Conservation (phyloP, 2,888 invertebrate genomes). For the Philaethria dido region DNA sequence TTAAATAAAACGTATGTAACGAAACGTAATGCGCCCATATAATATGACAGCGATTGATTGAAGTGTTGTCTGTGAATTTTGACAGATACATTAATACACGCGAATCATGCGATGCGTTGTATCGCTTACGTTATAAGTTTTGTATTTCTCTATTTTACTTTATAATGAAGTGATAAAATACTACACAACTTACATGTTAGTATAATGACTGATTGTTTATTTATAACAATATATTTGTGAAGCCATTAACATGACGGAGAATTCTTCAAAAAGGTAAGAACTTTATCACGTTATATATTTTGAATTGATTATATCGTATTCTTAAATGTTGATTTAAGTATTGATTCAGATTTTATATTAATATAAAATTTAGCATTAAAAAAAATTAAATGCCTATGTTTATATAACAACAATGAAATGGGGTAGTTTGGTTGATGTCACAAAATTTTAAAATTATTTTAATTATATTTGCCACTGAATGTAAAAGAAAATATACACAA, state of each 20-base stretch:
- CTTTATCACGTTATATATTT: conserved; percentile 17
- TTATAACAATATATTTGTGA: conserved; percentile 55
- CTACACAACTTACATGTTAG: conserved; percentile 30
- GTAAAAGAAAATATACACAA: conserved; percentile 1
- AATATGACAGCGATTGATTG: conserved; percentile 38
- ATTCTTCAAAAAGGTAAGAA: conserved; percentile 77
- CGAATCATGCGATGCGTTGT: conserved; percentile 48
- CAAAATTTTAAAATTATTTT: neutral
- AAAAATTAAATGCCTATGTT: neutral
- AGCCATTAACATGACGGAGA: conserved; percentile 74
- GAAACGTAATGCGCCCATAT: conserved; percentile 40
- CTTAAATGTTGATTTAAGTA: neutral
- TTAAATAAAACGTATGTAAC: conserved; percentile 11
- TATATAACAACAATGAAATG: conserved; percentile 3
- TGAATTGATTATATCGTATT: neutral
- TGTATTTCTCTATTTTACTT: conserved; percentile 27
- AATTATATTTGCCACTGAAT: neutral
- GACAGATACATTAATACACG: conserved; percentile 42
- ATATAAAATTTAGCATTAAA: neutral
- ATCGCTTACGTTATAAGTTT: conserved; percentile 36
- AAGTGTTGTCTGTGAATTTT: conserved; percentile 43
- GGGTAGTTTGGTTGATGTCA: neutral
- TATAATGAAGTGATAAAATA: conserved; percentile 44
- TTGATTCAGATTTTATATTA: conserved; percentile 23
- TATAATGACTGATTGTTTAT: conserved; percentile 62